Evolutionary conservation across 2,888 invertebrate species (phyloP).

Genomic region (Epistrophella euchroma): DNA sequence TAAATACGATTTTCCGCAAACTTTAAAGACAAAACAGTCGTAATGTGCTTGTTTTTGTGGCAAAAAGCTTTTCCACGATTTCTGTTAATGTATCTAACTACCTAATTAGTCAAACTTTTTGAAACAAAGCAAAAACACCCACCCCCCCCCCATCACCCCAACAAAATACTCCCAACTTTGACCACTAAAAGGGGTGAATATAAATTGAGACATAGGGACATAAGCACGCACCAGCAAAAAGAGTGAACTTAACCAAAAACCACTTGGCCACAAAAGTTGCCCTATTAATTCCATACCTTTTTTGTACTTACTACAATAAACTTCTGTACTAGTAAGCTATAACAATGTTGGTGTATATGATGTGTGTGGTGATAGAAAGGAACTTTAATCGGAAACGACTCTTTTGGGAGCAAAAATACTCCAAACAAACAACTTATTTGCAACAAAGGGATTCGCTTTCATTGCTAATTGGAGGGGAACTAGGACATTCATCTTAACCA

Average conservation of each 20-base stretch:
- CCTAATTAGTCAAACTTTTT: conserved; percentile 69
- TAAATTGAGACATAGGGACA: conserved; percentile 25
- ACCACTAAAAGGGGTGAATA: conserved; percentile 40
- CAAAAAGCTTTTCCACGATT: conserved; percentile 44
- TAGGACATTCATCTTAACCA: conserved; percentile 64
- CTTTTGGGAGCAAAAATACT: conserved; percentile 8
- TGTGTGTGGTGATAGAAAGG: conserved; percentile 10
- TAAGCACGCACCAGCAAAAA: conserved; percentile 13
- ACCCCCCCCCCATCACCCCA: not conserved
- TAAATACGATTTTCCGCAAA: not conserved
- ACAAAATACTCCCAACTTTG: conserved; percentile 1
- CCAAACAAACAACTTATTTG: conserved; percentile 68
- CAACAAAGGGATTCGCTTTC: conserved; percentile 68
- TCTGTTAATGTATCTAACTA: conserved; percentile 39
- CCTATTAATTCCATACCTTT: conserved; percentile 55
- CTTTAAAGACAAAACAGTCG: conserved; percentile 18
- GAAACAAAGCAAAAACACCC: conserved; percentile 5
- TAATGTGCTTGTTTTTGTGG: conserved; percentile 32
- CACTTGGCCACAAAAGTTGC: conserved; percentile 69
- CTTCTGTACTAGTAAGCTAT: not conserved
- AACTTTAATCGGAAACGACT: conserved; percentile 24
- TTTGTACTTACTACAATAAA: not conserved
- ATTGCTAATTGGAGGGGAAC: conserved; percentile 67
- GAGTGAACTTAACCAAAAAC: conserved; percentile 52
- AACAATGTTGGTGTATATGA: not conserved